These are phyloP conservation scores for Cololabis saira DNA, from an alignment of 2,113 vertebrate genomes.

Conservation along the genomic window DNA sequence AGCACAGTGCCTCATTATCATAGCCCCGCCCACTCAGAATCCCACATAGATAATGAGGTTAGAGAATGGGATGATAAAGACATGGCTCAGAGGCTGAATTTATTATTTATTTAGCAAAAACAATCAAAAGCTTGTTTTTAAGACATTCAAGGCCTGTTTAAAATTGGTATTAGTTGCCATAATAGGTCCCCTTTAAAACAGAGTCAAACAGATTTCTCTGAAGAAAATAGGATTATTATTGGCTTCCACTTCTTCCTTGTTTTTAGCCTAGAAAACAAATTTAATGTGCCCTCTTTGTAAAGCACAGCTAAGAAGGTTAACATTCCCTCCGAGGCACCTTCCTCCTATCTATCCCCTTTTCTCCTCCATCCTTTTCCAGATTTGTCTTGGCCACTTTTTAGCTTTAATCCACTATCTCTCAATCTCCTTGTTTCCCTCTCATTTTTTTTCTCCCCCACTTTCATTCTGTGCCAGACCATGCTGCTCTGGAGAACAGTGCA, in stretches of 20 bases:
- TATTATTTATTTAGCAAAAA: too few relatives aligned
- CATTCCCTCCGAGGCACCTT: slow-evolving; percentile 67
- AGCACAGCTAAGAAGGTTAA: slow-evolving; percentile 76
- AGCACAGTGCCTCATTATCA: too few relatives aligned
- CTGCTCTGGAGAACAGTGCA: slow-evolving; percentile 56
- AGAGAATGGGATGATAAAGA: too few relatives aligned
- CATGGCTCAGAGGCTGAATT: too few relatives aligned
- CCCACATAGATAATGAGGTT: too few relatives aligned
- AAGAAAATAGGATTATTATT: slow-evolving; percentile 13
- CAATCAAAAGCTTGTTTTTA: too few relatives aligned
- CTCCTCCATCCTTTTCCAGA: slow-evolving; percentile 17
- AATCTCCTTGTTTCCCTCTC: slow-evolving; percentile 29
- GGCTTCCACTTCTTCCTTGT: slow-evolving; percentile 33
- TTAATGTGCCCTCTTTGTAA: slow-evolving; percentile 29
- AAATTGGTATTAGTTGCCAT: too few relatives aligned
- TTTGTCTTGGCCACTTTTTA: slow-evolving; percentile 30
- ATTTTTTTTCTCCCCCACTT: slow-evolving; percentile 40
- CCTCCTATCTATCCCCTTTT: slow-evolving; percentile 22
- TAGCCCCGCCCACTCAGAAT: too few relatives aligned
- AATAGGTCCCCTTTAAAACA: too few relatives aligned
- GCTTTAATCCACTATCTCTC: slow-evolving; percentile 44
- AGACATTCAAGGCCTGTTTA: too few relatives aligned
- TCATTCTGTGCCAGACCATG: slow-evolving; percentile 67
- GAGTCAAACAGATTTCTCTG: background rate
- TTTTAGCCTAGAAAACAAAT: slow-evolving; percentile 63